These are phyloP conservation scores for Oasisia sp. DNA, from an alignment of 2,888 invertebrate genomes.

Conservation along the genomic window DNA sequence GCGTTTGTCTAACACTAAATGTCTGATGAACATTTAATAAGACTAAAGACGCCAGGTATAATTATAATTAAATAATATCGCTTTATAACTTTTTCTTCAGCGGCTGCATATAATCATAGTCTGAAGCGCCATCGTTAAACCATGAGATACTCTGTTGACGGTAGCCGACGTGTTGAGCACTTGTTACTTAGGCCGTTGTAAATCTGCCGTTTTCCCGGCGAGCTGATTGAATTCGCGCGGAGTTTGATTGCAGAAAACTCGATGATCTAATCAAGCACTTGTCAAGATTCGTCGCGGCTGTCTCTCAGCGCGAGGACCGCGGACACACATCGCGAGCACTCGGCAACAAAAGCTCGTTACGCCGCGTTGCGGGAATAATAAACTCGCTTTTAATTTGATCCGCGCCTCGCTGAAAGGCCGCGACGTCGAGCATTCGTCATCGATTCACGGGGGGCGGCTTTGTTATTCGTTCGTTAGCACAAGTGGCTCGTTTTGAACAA, in stretches of 20 bases:
- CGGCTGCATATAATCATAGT: not conserved
- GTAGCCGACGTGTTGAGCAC: not conserved
- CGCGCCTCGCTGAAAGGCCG: not conserved
- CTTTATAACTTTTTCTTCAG: not conserved
- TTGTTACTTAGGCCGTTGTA: not conserved
- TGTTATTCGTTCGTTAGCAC: conserved; percentile 12
- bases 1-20: not conserved
- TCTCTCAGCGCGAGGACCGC: not conserved
- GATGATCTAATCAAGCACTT: not conserved
- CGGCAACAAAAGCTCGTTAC: conserved; percentile 17
- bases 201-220: not conserved
- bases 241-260: conserved; percentile 5
- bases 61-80: not conserved
- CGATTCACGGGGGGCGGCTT: conserved; percentile 3
- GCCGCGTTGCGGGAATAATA: conserved; percentile 1
- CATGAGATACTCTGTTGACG: not conserved
- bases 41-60: not conserved
- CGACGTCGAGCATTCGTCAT: not conserved
- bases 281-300: not conserved
- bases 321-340: not conserved
- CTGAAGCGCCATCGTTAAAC: not conserved
- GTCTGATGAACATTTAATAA: not conserved
- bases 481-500: conserved; percentile 17
- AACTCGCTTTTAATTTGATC: conserved; percentile 17
- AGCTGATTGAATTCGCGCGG: conserved; percentile 3